Percentiles rank a stretch among this genome's conserved stretches.
phyloP scores from a whole-genome alignment of 2,797 vertebrate species.

The Malacoraja senta region DNA sequence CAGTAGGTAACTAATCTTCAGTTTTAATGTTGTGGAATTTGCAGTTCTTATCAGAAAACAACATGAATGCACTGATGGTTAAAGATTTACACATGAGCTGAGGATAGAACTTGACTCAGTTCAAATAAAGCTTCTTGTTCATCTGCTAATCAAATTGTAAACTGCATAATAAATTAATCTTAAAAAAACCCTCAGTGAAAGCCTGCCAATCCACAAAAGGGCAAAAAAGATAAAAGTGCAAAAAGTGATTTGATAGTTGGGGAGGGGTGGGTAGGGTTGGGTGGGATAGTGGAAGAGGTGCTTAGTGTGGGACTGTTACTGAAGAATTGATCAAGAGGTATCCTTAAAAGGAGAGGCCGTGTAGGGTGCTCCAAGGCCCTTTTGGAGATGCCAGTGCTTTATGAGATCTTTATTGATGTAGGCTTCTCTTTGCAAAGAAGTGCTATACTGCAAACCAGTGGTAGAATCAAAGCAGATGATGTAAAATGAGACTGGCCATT shows the following conservation, averaged over 20 bases:
- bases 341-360: too few species aligned
- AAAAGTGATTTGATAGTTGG: too few species aligned
- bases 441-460: background rate
- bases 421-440: background rate
- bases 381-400: background rate
- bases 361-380: background rate
- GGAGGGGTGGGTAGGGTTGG: too few species aligned
- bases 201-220: background rate
- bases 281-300: too few species aligned
- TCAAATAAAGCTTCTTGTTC: background rate
- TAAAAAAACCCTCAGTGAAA: background rate
- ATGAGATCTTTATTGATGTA: background rate
- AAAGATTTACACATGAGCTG: background rate
- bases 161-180: background rate
- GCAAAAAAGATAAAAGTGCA: background rate
- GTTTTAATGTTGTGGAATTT: background rate
- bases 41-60: background rate
- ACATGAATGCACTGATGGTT: background rate
- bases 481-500: background rate
- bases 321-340: background rate
- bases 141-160: background rate
- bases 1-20: slow-evolving; percentile 10
- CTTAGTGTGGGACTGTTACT: background rate
- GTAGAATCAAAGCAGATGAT: background rate
- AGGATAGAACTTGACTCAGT: slow-evolving; percentile 4